Percentiles rank a stretch among this genome's conserved stretches.
phyloP scores from a whole-genome alignment of 2,797 vertebrate species.

The Phalloptychus januarius region DNA sequence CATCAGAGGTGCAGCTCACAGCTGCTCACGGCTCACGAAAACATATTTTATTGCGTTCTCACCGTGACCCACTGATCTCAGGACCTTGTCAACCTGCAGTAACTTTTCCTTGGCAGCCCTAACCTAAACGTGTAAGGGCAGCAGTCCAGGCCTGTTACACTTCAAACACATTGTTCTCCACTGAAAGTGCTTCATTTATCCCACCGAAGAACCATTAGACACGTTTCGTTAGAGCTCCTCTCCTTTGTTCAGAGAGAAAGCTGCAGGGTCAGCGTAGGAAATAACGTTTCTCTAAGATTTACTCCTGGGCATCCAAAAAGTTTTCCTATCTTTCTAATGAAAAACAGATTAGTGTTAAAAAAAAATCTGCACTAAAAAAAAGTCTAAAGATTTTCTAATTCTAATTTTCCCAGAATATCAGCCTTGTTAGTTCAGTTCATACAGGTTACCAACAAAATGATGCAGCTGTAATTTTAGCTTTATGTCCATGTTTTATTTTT shows the following conservation, averaged over 20 bases:
- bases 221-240: slow-evolving; percentile 34
- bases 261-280: slow-evolving; percentile 59
- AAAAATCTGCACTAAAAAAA: slow-evolving; percentile 16
- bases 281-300: slow-evolving; percentile 52
- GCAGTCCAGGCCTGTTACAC: slow-evolving; percentile 51
- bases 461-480: neutral
- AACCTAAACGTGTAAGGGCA: slow-evolving; percentile 48
- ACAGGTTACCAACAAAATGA: neutral
- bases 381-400: slow-evolving; percentile 13
- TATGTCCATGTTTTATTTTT: neutral
- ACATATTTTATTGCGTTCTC: slow-evolving; percentile 25
- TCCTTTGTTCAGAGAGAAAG: slow-evolving; percentile 30
- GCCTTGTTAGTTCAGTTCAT: slow-evolving; percentile 1
- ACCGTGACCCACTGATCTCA: slow-evolving; percentile 43
- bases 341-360: slow-evolving; percentile 48
- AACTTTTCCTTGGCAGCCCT: slow-evolving; percentile 47
- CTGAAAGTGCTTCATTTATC: slow-evolving; percentile 42
- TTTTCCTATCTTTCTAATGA: slow-evolving; percentile 52
- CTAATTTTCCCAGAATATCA: slow-evolving; percentile 13
- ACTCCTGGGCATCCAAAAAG: slow-evolving; percentile 44
- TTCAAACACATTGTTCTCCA: slow-evolving; percentile 58
- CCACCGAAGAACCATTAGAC: slow-evolving; percentile 52
- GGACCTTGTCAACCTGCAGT: slow-evolving; percentile 41
- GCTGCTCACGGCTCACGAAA: slow-evolving; percentile 37
- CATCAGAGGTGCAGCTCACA: slow-evolving; percentile 17